phyloP scores from a whole-genome alignment of 2,888 invertebrate genomes.

The Colostygia pectinataria region DNA sequence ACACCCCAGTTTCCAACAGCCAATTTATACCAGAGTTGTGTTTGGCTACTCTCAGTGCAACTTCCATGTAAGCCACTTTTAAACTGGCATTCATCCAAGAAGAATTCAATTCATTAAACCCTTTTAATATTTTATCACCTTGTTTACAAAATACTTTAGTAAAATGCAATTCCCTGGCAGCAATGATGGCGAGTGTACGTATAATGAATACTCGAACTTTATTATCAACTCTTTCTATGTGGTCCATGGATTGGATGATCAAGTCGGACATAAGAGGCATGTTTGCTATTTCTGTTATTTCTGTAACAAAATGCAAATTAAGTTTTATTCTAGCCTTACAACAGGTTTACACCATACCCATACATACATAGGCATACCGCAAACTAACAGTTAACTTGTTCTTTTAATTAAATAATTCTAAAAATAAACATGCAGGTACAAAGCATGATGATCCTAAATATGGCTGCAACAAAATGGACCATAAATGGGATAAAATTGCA shows the following conservation, averaged over 20 bases:
- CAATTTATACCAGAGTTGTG: slow-evolving; percentile 86
- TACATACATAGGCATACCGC: too few species aligned
- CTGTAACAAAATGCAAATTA: slow-evolving; percentile 56
- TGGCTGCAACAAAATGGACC: too few species aligned
- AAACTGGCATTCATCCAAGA: slow-evolving; percentile 81
- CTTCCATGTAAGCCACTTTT: slow-evolving; percentile 86
- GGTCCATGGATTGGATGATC: slow-evolving; percentile 51
- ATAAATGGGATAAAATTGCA: too few species aligned
- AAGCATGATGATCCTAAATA: too few species aligned
- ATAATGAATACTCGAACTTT: slow-evolving; percentile 84
- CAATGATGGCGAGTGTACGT: slow-evolving; percentile 84
- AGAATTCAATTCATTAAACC: slow-evolving; percentile 53
- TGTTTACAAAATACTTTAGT: slow-evolving; percentile 75
- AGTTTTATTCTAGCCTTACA: too few species aligned
- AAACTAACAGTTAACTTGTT: too few species aligned
- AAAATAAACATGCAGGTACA: too few species aligned
- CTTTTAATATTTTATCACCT: slow-evolving; percentile 48
- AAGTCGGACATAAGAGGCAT: slow-evolving; percentile 56
- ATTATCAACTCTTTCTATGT: slow-evolving; percentile 51
- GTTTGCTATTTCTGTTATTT: slow-evolving; percentile 49
- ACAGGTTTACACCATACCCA: too few species aligned
- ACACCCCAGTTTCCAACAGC: slow-evolving; percentile 84
- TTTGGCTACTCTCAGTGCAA: slow-evolving; percentile 82
- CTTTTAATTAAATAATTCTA: too few species aligned
- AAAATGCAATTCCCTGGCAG: slow-evolving; percentile 83